A percentile compares a stretch with the other conserved stretches of the same genome.
Evolutionary conservation across 2,113 vertebrate genomes (phyloP).

Genomic region (Anolis sagrei): DNA sequence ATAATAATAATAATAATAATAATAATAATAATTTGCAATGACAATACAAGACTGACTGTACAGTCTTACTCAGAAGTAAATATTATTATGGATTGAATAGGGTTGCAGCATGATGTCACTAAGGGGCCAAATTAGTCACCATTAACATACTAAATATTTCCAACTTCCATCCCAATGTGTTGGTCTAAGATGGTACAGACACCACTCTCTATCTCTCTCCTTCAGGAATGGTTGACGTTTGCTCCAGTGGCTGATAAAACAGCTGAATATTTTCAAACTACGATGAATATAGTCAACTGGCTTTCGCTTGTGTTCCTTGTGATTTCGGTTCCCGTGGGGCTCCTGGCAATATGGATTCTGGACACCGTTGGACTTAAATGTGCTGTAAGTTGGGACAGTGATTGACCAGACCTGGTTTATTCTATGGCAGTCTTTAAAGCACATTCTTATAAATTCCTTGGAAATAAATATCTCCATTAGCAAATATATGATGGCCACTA

Average conservation of each 20-base stretch:
- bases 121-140: background rate
- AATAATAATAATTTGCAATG: no score
- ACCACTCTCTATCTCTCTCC: constrained; percentile 7
- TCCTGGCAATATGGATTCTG: constrained; percentile 89
- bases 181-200: background rate
- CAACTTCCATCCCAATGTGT: background rate
- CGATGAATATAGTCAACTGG: constrained; percentile 85
- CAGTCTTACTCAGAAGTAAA: background rate
- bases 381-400: constrained; percentile 77
- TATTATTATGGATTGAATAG: background rate
- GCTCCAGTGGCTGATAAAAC: constrained; percentile 89
- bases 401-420: background rate
- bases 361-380: constrained; percentile 87
- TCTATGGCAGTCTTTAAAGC: background rate
- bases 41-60: no score
- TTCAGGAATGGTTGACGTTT: constrained; percentile 92
- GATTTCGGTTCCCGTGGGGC: constrained; percentile 85
- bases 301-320: constrained; percentile 88
- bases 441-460: background rate
- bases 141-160: background rate
- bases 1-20: no score
- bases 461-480: background rate
- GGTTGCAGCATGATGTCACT: no score
- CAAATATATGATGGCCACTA: background rate
- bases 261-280: constrained; percentile 76